phyloP scores from a whole-genome alignment of 2,797 vertebrate species.

The Garrulus glandarius region DNA sequence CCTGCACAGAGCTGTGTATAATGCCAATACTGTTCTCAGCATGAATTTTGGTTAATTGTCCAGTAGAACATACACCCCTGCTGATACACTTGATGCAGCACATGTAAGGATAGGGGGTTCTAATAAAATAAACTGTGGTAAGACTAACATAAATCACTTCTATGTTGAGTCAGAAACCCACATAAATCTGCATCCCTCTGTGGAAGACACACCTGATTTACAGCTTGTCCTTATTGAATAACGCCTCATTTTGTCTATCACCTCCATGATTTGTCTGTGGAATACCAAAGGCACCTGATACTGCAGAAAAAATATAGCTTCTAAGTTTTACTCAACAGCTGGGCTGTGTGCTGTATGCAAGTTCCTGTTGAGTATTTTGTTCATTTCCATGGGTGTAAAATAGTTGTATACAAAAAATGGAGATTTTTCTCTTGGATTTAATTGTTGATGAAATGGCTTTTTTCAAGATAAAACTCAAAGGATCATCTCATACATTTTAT shows the following conservation, averaged over 20 bases:
- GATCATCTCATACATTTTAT: neutral
- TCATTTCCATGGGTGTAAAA: neutral
- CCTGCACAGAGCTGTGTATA: neutral
- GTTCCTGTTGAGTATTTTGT: neutral
- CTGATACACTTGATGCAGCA: neutral
- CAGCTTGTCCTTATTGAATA: neutral
- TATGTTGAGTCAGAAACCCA: neutral
- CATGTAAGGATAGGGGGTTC: neutral
- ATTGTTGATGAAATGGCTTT: neutral
- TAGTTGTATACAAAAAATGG: neutral
- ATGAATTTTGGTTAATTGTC: constrained; percentile 5
- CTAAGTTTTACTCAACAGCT: neutral
- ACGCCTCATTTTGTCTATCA: neutral
- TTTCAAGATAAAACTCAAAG: neutral
- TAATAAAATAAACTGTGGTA: neutral
- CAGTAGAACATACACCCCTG: neutral
- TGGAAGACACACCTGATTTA: neutral
- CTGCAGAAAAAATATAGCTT: neutral
- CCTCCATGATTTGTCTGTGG: neutral
- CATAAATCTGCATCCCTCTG: neutral
- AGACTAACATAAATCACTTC: neutral
- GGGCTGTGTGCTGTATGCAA: neutral
- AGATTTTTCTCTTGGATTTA: neutral
- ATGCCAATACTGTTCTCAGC: neutral
- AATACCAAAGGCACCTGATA: neutral